Conservation (phyloP, 2,113 vertebrate species). For the Mandrillus leucophaeus region DNA sequence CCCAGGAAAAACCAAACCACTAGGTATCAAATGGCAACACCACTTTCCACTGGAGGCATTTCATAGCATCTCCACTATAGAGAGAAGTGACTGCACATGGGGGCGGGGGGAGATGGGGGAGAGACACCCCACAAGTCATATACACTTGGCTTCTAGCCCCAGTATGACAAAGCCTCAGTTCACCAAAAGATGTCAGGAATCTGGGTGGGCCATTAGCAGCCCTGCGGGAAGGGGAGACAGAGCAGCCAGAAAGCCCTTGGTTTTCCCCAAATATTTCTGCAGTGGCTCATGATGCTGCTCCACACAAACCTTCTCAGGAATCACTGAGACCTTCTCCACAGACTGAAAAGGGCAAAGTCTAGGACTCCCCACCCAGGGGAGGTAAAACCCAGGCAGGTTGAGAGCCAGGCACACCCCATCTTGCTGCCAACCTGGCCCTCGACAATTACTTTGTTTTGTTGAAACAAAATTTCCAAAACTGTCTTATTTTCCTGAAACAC, state of each 20-base stretch:
- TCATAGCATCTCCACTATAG: accelerated
- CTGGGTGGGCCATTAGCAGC: background rate
- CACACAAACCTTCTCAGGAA: background rate
- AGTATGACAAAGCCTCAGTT: background rate
- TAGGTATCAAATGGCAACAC: background rate
- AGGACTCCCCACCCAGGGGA: too few relatives aligned
- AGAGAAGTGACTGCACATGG: accelerated
- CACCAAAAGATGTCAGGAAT: background rate
- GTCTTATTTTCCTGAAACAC: background rate
- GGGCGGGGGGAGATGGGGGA: accelerated
- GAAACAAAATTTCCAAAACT: background rate
- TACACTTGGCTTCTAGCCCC: background rate
- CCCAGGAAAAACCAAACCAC: background rate
- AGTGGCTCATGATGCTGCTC: background rate
- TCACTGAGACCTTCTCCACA: background rate
- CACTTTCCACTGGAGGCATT: background rate
- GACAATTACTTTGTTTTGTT: background rate
- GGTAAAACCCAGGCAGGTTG: accelerated
- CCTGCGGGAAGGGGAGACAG: background rate
- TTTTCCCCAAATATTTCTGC: constrained; percentile 48
- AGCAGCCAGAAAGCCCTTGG: background rate
- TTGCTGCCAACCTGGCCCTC: too few relatives aligned
- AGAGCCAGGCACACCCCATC: accelerated
- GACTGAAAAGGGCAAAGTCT: too few relatives aligned
- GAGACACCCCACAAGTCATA: background rate